These are phyloP conservation scores for Platyrinchus mystaceus DNA, from an alignment of 2,797 vertebrate genomes.

Conservation along the genomic window DNA sequence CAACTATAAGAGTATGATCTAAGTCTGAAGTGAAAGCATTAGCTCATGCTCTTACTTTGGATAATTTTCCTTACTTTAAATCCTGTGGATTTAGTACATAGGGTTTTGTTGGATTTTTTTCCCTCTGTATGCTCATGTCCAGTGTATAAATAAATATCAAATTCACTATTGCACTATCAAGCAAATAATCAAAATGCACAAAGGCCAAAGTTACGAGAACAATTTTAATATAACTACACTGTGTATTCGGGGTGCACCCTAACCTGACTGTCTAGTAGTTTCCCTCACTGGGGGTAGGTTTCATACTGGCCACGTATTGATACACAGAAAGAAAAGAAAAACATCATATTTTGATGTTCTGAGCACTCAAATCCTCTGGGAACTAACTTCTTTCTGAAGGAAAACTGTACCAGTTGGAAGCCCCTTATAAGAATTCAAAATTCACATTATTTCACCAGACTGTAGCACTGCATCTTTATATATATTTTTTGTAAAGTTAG, in stretches of 20 bases:
- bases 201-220: not conserved
- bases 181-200: not conserved
- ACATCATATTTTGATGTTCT: not conserved
- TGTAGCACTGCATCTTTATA: not conserved
- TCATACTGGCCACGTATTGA: not conserved
- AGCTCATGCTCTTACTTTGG: conserved; percentile 25
- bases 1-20: conserved; percentile 14
- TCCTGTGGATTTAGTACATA: not conserved
- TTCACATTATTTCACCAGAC: not conserved
- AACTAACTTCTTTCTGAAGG: not conserved
- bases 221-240: not conserved
- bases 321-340: not conserved
- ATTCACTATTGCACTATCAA: not conserved
- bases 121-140: not conserved
- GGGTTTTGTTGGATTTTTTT: not conserved
- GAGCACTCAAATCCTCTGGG: not conserved
- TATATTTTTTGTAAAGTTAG: not conserved
- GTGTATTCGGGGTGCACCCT: not conserved
- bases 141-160: not conserved
- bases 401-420: not conserved
- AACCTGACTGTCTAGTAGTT: not conserved
- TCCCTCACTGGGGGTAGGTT: not conserved
- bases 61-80: conserved; percentile 33
- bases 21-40: conserved; percentile 24
- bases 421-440: not conserved